A percentile compares a stretch with the other conserved stretches of the same genome.
These are phyloP conservation scores for Osmerus eperlanus DNA, from an alignment of 2,113 vertebrate genomes.

Conservation along the genomic window DNA sequence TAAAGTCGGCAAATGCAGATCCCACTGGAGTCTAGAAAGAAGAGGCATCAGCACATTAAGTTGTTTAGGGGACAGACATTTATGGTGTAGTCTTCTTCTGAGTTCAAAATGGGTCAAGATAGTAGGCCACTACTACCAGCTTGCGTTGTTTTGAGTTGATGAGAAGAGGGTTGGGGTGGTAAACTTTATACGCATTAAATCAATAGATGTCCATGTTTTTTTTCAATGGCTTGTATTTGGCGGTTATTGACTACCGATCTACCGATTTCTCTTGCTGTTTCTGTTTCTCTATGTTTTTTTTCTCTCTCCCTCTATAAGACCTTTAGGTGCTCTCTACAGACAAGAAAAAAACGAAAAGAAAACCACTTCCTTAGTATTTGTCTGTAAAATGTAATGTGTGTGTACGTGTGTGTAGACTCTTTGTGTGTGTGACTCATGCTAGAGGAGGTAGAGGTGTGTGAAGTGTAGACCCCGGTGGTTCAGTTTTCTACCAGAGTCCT, in stretches of 20 bases:
- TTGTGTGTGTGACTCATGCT: conserved; percentile 2
- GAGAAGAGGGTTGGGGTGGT: too few species aligned
- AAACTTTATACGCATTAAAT: too few species aligned
- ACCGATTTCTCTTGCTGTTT: not conserved
- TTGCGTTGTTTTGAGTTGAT: too few species aligned
- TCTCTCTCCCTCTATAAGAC: not conserved
- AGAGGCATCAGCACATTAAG: too few species aligned
- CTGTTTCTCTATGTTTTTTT: not conserved
- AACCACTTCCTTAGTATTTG: not conserved
- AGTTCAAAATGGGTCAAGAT: too few species aligned
- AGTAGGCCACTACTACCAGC: too few species aligned
- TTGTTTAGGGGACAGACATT: too few species aligned
- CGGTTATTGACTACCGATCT: not conserved
- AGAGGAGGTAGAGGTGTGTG: conserved; percentile 1
- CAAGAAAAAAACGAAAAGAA: not conserved
- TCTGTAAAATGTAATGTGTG: not conserved
- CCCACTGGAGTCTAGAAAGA: too few species aligned
- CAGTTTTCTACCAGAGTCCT: not conserved
- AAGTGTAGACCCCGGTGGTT: not conserved
- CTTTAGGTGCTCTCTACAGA: not conserved
- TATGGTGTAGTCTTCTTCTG: too few species aligned
- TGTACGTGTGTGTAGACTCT: not conserved
- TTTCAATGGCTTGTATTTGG: too few species aligned
- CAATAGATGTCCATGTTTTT: too few species aligned
- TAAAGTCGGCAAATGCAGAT: too few species aligned